Evolutionary conservation across 2,888 invertebrate genomes (phyloP), one percentile per base, ranked within the genome.

Genomic region (Stenurella melanura): DNA sequence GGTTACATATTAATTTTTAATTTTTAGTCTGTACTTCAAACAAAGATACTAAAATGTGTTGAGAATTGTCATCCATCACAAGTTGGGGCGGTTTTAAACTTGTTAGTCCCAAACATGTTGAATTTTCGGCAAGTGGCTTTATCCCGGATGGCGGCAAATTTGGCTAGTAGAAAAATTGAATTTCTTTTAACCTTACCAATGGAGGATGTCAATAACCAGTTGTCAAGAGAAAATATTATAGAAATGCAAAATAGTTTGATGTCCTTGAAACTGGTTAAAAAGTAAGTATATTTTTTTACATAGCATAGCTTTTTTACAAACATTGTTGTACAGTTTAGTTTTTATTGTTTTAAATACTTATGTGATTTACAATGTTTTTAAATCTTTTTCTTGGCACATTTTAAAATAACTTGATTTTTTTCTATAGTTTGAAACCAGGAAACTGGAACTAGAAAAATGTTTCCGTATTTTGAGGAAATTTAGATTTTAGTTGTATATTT

Each of bases 101-200:
- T 93, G 15, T 87, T 95, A 18, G 89, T 94, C 10, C 92, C 93
- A 68, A 90, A 91, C 83, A 92, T 96, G 80, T 90, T 96, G 19
- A 91, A 92, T 50, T 93, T 94, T 63, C 92, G 93, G 26, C 93
- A 95, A 77, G 91, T 95, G 38, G 93, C 94, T 0, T 86, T 94
- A 26, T 91, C 93, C 0, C 92, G 95, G 79, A 89, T 93, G 85
- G 94, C 95, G 72, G 93, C 94, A n/a, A 93, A 93, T 83, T 91
- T 96, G 73, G 95, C 95, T 0, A 93, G 94, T 86, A 91, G 93
- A 21, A 91, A 95, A 80, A 92, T 95, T 58, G 94, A 93, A 85
- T 90, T 93, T 80, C 88, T 96, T n/a, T 90, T 94, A 78, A 93
- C 94, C 0, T 88, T 93, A 84, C 88, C 91, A 0, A 85, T 90